Evolutionary conservation across 2,888 invertebrate genomes (phyloP), one percentile per base, ranked within the genome.

Genomic region (Trichogramma dendrolimi): DNA sequence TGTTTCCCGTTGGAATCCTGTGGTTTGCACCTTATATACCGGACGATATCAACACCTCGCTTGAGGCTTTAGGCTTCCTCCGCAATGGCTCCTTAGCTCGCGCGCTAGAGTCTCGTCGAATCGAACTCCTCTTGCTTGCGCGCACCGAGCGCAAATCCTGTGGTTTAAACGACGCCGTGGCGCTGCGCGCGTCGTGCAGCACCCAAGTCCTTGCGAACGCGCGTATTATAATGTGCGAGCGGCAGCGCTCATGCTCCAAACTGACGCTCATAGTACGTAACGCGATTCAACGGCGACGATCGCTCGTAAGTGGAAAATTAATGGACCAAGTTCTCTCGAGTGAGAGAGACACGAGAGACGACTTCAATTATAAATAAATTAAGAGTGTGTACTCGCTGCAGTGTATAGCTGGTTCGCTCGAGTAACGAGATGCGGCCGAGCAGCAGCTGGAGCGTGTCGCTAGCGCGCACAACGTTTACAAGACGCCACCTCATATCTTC

Each of bases 1-100:
- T 73, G 73, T 73, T 75, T 71, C 73, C 27, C 71, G 70, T 69
- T 70, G 72, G 71, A 74, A 74, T 75, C 68, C 71, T 75, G 75
- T 68, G 75, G 75, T 74, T 71, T 72, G 67, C 71, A 72, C 73
- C 73, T 74, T 70, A 67, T 70, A 27, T 71, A 63, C 55, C 59
- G 64, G 69, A 66, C 66, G 72, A 72, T 72, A 73, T 73, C 73
- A 71, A 70, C 71, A 68, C 71, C 70, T 72, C 27, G 27, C 27
- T 27, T 27, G 27, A 27, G 27, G 27, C 27, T 27, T 27, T 27
- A 27, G 27, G 27, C 27, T 27, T 27, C 27, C 27, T 27, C 27
- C 27, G 27, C 27, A 27, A 27, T 27, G 27, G 27, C 27, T 27
- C 27, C 27, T 27, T 27, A 27, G 27, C 27, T 27, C 27, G 27